Evolutionary conservation across 2,113 vertebrate genomes (phyloP).

Genomic region (Gila orcuttii): DNA sequence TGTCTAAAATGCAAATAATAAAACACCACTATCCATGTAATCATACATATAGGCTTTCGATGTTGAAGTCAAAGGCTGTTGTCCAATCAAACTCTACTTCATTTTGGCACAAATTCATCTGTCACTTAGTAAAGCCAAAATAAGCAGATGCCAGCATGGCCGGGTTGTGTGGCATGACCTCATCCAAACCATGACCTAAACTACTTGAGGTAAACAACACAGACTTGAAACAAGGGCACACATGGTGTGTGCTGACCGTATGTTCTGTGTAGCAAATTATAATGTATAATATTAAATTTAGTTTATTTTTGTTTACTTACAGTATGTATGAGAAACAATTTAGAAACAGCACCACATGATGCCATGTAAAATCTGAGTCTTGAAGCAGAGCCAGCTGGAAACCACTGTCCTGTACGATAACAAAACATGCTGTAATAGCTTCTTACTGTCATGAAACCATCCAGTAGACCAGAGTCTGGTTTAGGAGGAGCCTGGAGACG

Average conservation of each 20-base stretch:
- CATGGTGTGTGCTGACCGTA: neutral
- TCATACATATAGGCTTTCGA: neutral
- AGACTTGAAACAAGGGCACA: neutral
- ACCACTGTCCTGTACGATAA: neutral
- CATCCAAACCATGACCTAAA: neutral
- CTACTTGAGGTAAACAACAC: neutral
- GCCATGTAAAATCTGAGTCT: neutral
- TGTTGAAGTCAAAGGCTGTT: neutral
- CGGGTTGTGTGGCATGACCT: neutral
- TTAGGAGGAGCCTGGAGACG: constrained; percentile 95
- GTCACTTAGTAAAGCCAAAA: neutral
- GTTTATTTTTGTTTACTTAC: neutral
- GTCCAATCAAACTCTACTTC: neutral
- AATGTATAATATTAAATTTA: neutral
- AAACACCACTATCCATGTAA: neutral
- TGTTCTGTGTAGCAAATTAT: neutral
- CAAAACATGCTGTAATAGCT: neutral
- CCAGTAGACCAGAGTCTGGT: constrained; percentile 97
- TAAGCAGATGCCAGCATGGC: neutral
- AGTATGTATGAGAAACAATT: neutral
- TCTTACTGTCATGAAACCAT: constrained; percentile 99
- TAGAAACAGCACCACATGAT: neutral
- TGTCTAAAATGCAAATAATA: neutral
- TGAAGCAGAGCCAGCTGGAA: neutral
- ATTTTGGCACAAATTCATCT: neutral